Base-by-base conservation (phyloP, 2,113 vertebrate species). In the Capreolus pygargus region DNA sequence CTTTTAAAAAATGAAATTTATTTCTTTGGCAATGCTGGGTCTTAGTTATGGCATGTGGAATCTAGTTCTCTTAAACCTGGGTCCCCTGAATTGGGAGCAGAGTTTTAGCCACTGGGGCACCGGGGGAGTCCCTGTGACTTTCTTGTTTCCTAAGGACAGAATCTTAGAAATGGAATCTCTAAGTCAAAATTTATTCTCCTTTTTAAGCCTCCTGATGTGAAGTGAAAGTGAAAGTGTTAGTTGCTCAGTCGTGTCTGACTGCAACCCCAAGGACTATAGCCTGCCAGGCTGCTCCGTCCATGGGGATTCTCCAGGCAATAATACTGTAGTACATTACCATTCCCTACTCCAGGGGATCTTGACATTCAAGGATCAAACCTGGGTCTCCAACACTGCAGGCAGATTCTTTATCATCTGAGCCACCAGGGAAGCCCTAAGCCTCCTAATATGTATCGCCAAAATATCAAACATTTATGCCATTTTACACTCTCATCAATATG, bases 41-140 rank as follows among this genome's bases (percentile, higher is more conserved):
- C n/a, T 70, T 70, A 70, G 67, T 36, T 70, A n/a, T 67, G 64
- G 33, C 8, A 21, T 36, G 64, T 67, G 33, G 64, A 70, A 23
- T 39, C n/a, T 39, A 70, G 19, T 39, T 39, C 10, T 70, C 19
- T 39, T n/a, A 70, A 70, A 70, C n/a, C 67, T 0, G 0, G 67
- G n/a, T 36, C 19, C 9, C n/a, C 19, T 12, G 67, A 70, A 3
- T 12, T 70, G 67, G 67, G 19, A 70, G 67, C n/a, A 23, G 19
- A 70, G 10, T 70, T 70, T 70, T 23, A 70, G 67, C 67, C 67
- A 23, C n/a, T 13, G 67, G 19, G 23, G n/a, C n/a, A 70, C 67
- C 67, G 6, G n/a, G 1, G 67, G 19, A 70, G n/a, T 23, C 19
- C 5, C 19, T 39, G 19, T 0, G 0, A 70, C 19, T 39, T 70